Percentiles rank a stretch among this genome's conserved stretches.
Evolutionary conservation across 1,140 invertebrate genomes (phyloP).

Genomic region (Pogonomyrmex californicus): DNA sequence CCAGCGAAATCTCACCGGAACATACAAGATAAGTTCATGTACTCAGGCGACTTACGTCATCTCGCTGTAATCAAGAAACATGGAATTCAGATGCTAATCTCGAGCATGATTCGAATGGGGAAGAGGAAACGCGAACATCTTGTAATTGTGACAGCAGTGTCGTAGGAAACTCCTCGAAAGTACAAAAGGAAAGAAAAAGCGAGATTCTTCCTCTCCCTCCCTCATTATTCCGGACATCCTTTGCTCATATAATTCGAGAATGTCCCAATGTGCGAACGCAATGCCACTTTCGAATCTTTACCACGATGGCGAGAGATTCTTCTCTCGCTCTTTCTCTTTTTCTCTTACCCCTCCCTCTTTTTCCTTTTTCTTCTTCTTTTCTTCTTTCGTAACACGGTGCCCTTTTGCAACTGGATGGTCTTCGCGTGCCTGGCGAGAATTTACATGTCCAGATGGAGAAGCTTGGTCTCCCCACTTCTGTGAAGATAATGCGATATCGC

Average conservation of each 20-base stretch:
- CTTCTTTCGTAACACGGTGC: constrained; percentile 41
- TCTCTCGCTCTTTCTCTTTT: constrained; percentile 8
- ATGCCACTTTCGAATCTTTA: constrained; percentile 83
- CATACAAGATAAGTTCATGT: not conserved
- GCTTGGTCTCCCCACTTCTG: constrained; percentile 48
- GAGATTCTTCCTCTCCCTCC: not conserved
- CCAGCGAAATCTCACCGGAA: constrained; percentile 8
- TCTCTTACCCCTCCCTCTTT: not conserved
- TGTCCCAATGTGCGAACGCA: not conserved
- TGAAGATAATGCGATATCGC: constrained; percentile 50
- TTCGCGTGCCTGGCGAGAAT: constrained; percentile 66
- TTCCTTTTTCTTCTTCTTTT: constrained; percentile 12
- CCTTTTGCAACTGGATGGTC: constrained; percentile 61
- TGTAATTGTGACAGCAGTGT: not conserved
- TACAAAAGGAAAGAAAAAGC: constrained; percentile 2
- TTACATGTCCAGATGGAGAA: constrained; percentile 78
- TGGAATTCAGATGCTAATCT: constrained; percentile 46
- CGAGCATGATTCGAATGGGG: constrained; percentile 1
- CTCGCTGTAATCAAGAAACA: constrained; percentile 41
- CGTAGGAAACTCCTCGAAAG: not conserved
- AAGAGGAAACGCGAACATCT: not conserved
- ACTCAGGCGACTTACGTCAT: constrained; percentile 35
- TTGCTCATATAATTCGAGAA: constrained; percentile 23
- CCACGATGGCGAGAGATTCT: constrained; percentile 62
- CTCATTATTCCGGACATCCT: constrained; percentile 19